Conservation (phyloP, 2,113 vertebrate species). For the Neopipo cinnamomea region DNA sequence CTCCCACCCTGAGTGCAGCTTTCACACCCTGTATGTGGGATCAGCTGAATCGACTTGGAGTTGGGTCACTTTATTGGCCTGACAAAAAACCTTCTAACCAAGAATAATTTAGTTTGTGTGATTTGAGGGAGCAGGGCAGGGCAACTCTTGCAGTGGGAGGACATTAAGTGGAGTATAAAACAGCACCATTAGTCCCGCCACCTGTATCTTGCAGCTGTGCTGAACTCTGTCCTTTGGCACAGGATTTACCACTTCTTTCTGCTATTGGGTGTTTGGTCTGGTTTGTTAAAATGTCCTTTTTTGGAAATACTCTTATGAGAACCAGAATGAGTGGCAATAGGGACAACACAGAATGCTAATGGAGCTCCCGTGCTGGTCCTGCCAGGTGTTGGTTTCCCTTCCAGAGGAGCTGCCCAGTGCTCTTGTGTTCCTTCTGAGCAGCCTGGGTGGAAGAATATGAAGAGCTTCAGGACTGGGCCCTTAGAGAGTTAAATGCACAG, state of each 20-base stretch:
- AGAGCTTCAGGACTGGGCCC: neutral
- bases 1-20: fast-evolving
- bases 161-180: neutral
- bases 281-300: neutral
- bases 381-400: neutral
- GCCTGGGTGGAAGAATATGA: neutral
- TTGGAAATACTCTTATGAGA: fast-evolving
- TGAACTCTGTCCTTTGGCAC: neutral
- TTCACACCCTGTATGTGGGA: neutral
- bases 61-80: neutral
- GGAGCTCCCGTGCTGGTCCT: neutral
- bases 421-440: neutral
- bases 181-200: neutral
- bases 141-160: neutral
- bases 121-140: neutral
- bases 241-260: neutral
- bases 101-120: neutral
- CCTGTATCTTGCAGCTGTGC: neutral
- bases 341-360: fast-evolving
- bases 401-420: neutral
- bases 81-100: neutral
- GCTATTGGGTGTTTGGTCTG: neutral
- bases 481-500: neutral
- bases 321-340: neutral
- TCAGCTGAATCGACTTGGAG: neutral